Percentiles rank a stretch among this genome's conserved stretches.
Evolutionary conservation across 2,113 vertebrate species (phyloP).

Genomic region (Vulpes vulpes): DNA sequence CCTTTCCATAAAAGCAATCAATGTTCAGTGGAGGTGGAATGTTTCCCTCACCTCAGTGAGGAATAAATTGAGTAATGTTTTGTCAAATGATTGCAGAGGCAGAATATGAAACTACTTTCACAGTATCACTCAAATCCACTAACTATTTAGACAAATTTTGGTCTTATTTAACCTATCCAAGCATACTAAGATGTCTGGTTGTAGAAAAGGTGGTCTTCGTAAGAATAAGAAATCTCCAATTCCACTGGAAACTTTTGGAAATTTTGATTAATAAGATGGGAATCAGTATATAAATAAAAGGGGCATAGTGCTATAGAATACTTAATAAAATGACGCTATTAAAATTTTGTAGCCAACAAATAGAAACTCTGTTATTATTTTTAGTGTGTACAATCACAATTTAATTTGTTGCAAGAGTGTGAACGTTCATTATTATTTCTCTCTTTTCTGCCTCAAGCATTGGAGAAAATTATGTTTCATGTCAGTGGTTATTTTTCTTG

Average conservation of each 20-base stretch:
- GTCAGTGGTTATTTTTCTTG: conserved; percentile 73
- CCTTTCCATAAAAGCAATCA: neutral
- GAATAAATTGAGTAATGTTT: neutral
- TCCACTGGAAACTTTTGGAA: neutral
- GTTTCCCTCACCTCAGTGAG: neutral
- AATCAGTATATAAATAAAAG: neutral
- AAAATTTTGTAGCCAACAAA: conserved; percentile 72
- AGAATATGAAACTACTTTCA: neutral
- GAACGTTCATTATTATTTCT: conserved; percentile 77
- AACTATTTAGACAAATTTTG: neutral
- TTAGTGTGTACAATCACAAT: conserved; percentile 56
- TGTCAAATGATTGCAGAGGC: neutral
- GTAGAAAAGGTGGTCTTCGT: neutral
- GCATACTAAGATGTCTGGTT: neutral
- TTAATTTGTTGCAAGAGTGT: conserved; percentile 78
- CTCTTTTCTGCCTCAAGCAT: conserved; percentile 75
- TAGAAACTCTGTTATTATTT: conserved; percentile 67
- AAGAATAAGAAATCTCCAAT: neutral
- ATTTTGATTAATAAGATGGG: neutral
- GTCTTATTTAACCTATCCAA: neutral
- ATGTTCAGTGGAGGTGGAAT: neutral
- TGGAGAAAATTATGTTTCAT: conserved; percentile 79
- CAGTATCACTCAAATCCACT: neutral
- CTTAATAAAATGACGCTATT: conserved; percentile 51
- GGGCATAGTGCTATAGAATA: neutral